Conservation (phyloP, 2,888 invertebrate genomes). For the Psococerastis gibbosa region DNA sequence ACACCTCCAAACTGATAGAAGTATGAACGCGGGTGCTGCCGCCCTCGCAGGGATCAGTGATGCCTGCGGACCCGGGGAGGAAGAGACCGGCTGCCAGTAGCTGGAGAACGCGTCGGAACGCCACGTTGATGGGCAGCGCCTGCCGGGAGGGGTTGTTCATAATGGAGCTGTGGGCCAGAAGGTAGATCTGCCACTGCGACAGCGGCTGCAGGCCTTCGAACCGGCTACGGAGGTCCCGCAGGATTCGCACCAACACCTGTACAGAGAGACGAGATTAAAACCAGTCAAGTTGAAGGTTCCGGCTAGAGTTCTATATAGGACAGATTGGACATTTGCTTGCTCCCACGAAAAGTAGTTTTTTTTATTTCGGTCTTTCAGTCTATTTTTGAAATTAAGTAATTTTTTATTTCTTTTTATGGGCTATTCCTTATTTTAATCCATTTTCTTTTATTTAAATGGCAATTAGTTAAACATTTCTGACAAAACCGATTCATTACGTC, state of each 20-base stretch:
- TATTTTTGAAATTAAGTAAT: no score
- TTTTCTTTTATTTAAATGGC: no score
- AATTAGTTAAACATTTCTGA: no score
- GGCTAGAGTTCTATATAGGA: no score
- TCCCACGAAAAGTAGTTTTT: no score
- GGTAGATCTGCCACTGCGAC: slow-evolving; percentile 92
- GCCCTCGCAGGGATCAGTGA: slow-evolving; percentile 86
- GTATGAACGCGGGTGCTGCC: slow-evolving; percentile 80
- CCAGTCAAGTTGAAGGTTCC: no score
- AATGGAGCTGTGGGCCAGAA: slow-evolving; percentile 87
- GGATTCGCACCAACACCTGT: slow-evolving; percentile 65
- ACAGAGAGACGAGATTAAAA: slow-evolving; percentile 12
- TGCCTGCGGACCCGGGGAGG: slow-evolving; percentile 74
- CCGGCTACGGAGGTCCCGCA: slow-evolving; percentile 79
- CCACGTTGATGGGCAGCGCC: slow-evolving; percentile 78
- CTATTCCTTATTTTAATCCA: no score
- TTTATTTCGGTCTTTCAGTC: no score
- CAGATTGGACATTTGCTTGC: no score
- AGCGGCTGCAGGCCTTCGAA: slow-evolving; percentile 81
- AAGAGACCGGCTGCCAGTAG: slow-evolving; percentile 86
- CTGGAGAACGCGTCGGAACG: slow-evolving; percentile 79
- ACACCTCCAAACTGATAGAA: slow-evolving; percentile 70
- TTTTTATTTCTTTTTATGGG: no score
- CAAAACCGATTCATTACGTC: no score
- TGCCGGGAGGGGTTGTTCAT: slow-evolving; percentile 91